Conservation (phyloP, 2,797 vertebrate genomes). For the Lophotriccus pileatus region DNA sequence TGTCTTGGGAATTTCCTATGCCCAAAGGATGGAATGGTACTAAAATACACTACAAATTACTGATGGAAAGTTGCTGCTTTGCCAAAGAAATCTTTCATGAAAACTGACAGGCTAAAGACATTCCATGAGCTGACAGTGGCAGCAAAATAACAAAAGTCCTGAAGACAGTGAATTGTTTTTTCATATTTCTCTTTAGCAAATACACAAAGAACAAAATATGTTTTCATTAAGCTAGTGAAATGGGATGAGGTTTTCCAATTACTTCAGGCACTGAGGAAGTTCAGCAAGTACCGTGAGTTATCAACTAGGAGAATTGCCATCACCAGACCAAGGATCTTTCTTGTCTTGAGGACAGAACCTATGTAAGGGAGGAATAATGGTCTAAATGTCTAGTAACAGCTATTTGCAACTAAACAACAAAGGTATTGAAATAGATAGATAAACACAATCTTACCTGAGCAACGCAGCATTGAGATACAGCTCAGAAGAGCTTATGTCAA, state of each 20-base stretch:
- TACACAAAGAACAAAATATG: background rate
- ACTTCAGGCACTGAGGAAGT: background rate
- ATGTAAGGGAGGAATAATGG: background rate
- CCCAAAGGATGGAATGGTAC: background rate
- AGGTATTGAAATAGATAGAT: slow-evolving; percentile 28
- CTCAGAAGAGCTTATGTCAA: slow-evolving; percentile 31
- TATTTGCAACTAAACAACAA: slow-evolving; percentile 3
- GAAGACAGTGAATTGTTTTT: background rate
- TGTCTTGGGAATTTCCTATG: background rate
- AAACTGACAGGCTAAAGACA: background rate
- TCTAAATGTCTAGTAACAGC: background rate
- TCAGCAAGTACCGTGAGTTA: background rate
- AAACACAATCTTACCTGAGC: slow-evolving; percentile 9
- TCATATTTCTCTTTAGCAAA: background rate
- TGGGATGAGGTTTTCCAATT: background rate
- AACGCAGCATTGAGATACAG: background rate
- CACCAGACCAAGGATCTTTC: background rate
- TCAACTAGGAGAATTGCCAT: background rate
- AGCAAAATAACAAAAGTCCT: background rate
- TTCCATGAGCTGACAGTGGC: background rate
- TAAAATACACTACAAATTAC: background rate
- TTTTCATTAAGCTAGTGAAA: background rate
- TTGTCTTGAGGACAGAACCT: background rate
- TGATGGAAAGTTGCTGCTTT: background rate
- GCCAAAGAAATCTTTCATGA: background rate